These are phyloP conservation scores for Hirundichthys speculiger DNA, from an alignment of 2,113 vertebrate species.

Conservation along the genomic window DNA sequence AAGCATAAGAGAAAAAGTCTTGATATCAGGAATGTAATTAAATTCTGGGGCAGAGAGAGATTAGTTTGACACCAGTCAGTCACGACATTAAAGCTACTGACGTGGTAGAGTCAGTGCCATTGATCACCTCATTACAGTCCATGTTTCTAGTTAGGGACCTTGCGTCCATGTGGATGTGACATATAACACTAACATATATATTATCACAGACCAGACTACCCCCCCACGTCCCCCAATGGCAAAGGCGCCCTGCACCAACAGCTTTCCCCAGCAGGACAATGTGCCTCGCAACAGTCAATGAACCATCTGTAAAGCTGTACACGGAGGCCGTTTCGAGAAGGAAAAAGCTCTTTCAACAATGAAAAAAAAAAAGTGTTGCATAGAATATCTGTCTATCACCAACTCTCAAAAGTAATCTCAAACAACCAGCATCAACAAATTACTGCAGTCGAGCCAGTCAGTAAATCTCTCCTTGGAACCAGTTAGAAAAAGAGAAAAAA, in stretches of 20 bases:
- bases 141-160: not conserved
- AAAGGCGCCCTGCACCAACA: not conserved
- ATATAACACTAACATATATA: not conserved
- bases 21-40: slow-evolving; percentile 82
- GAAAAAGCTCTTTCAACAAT: not conserved
- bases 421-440: no score
- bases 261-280: not conserved
- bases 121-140: not conserved
- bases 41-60: slow-evolving; percentile 75
- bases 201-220: not conserved
- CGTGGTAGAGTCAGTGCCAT: not conserved
- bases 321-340: not conserved
- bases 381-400: no score
- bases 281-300: not conserved
- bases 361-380: no score
- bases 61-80: not conserved
- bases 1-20: slow-evolving; percentile 57
- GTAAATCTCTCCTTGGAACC: no score
- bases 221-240: not conserved
- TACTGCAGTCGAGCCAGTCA: no score
- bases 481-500: no score
- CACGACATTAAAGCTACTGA: not conserved
- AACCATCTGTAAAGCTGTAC: not conserved
- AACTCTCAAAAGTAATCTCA: no score
- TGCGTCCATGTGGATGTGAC: not conserved